Evolutionary conservation across 2,888 invertebrate genomes (phyloP), one percentile per base, ranked within the genome.

Genomic region (Caenorhabditis becei): DNA sequence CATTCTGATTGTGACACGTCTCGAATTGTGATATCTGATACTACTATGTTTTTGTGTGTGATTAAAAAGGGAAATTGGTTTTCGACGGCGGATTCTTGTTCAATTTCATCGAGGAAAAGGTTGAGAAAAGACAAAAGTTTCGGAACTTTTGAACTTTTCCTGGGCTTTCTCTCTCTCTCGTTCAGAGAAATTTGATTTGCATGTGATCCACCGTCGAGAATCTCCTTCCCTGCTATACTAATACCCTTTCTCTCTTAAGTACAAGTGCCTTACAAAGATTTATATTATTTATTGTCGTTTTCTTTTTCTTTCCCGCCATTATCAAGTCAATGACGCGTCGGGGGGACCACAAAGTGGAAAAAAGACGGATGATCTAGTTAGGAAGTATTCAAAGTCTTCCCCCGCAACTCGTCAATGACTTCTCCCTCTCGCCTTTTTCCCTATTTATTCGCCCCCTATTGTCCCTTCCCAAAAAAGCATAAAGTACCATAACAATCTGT

Each of bases 11-110:
- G 78, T 78, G 70, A 71, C 71, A 71, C 58, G 61, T 62, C 67
- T 71, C 78, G 63, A 82, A 66, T 65, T 77, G 70, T 82, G 82
- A 78, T 75, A 69, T 82, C 71, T 63, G n/a, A n/a, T n/a, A n/a
- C n/a, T n/a, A n/a, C n/a, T n/a, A n/a, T n/a, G n/a, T n/a, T n/a
- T n/a, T n/a, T n/a, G n/a, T n/a, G n/a, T n/a, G n/a, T n/a, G n/a
- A n/a, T n/a, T n/a, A n/a, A n/a, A n/a, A n/a, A n/a, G n/a, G n/a
- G n/a, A n/a, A n/a, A n/a, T n/a, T n/a, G n/a, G n/a, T n/a, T n/a
- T n/a, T n/a, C n/a, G n/a, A n/a, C n/a, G n/a, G n/a, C n/a, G n/a
- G n/a, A n/a, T n/a, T n/a, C n/a, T n/a, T n/a, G n/a, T n/a, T n/a
- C n/a, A n/a, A n/a, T n/a, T n/a, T n/a, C n/a, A n/a, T n/a, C n/a